Conservation (phyloP, 2,113 vertebrate species). For the Poeciliopsis turrubarensis region DNA sequence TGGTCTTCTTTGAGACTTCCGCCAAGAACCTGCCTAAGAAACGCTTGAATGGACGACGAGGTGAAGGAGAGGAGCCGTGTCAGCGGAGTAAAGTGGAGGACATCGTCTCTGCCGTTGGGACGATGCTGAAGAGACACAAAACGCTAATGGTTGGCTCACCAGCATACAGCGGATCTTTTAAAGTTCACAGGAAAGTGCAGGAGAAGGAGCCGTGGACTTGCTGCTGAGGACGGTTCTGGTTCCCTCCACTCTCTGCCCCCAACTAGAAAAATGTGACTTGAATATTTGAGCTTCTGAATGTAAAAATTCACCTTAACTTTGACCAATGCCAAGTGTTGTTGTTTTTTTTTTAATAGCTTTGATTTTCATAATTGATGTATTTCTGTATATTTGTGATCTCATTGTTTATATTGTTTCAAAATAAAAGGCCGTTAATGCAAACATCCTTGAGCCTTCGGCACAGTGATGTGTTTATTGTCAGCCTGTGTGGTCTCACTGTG, state of each 20-base stretch:
- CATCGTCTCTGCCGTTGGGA: slow-evolving; percentile 89
- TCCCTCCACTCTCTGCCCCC: too few relatives aligned
- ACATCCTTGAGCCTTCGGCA: slow-evolving; percentile 1
- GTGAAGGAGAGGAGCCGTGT: slow-evolving; percentile 52
- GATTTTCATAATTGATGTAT: slow-evolving; percentile 1
- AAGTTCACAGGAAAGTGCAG: slow-evolving; percentile 60
- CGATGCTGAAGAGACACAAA: slow-evolving; percentile 89
- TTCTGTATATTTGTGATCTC: slow-evolving; percentile 40
- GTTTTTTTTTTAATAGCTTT: not conserved
- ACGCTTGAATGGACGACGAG: not conserved
- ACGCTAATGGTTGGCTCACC: slow-evolving; percentile 61
- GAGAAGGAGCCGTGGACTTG: slow-evolving; percentile 82
- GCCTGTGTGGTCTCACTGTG: not conserved
- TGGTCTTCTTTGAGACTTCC: slow-evolving; percentile 93
- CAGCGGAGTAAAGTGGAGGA: slow-evolving; percentile 86
- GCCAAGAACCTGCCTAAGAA: slow-evolving; percentile 86
- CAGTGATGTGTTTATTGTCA: not conserved
- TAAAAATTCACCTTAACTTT: not conserved
- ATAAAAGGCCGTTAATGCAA: slow-evolving; percentile 57
- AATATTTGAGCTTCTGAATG: not conserved
- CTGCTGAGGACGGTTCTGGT: slow-evolving; percentile 76
- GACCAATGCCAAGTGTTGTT: not conserved
- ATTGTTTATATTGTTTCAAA: slow-evolving; percentile 43
- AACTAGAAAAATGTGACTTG: not conserved
- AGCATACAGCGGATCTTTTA: slow-evolving; percentile 73